Percentiles rank a stretch among this genome's conserved stretches.
phyloP scores from a whole-genome alignment of 1,140 invertebrate genomes.

The Teleogryllus occipitalis region DNA sequence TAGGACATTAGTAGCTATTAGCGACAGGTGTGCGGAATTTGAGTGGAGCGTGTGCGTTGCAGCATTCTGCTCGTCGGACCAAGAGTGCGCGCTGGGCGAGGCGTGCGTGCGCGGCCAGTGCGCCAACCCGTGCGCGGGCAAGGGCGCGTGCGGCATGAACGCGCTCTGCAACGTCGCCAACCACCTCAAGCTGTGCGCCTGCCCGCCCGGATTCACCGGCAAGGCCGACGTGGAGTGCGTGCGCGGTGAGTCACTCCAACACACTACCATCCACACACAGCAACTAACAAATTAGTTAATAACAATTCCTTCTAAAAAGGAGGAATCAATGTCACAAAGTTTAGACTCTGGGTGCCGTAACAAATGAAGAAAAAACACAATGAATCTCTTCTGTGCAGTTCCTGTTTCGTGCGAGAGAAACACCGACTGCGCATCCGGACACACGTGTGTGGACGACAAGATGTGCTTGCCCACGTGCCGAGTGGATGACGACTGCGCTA shows the following conservation, averaged over 20 bases:
- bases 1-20: no score
- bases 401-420: constrained; percentile 63
- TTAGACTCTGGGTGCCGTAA: no score
- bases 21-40: not conserved
- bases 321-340: no score
- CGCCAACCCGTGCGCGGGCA: constrained; percentile 68
- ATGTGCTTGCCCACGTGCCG: constrained; percentile 67
- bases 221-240: constrained; percentile 77
- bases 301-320: no score
- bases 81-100: constrained; percentile 69
- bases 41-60: constrained; percentile 27
- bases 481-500: constrained; percentile 75
- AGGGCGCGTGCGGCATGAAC: constrained; percentile 78
- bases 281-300: no score
- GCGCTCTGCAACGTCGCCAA: constrained; percentile 67
- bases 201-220: constrained; percentile 77
- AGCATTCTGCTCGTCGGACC: constrained; percentile 70
- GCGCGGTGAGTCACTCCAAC: constrained; percentile 50
- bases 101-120: constrained; percentile 77
- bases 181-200: constrained; percentile 71
- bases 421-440: constrained; percentile 57
- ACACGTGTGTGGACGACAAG: constrained; percentile 59
- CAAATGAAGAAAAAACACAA: no score
- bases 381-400: constrained; percentile 42
- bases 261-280: no score